Evolutionary conservation across 2,797 vertebrate genomes (phyloP), one percentile per base, ranked within the genome.

Genomic region (Falco columbarius): DNA sequence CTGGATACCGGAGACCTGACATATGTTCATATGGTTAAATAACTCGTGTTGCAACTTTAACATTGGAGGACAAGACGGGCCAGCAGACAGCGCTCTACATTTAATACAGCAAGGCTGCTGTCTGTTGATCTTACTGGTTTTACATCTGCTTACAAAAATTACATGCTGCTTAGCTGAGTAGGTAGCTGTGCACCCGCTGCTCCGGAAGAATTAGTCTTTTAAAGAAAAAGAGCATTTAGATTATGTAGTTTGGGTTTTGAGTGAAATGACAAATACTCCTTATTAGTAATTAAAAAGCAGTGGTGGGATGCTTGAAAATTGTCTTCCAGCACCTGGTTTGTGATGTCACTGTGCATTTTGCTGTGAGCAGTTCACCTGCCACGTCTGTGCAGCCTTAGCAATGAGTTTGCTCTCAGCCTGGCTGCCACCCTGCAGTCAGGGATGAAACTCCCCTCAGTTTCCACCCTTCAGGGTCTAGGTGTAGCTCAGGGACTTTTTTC

Each of bases 311-410:
- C 36, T 71, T 88, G 12, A 79, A 67, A 83, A 51, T 68, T 58
- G 32, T 29, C 26, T 51, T 63, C 24, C 32, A 16, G 21, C 86
- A 61, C 75, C 36, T 63, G 24, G 10, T 61, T 67, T 38, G 3
- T 20, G 2, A 3, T 46, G 54, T 86, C 63, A 9, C 11, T 16
- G 36, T 36, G 16, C 0, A 1, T 71, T 79, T 86, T 61, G 58
- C 49, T 46, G 15, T 49, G 49, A 89, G 86, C 46, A 49, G 10
- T 56, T 86, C 62, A 44, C 40, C 34, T 71, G 62, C 44, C 4
- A 0, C 26, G 27, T 32, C 42, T 38, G 38, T 46, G 42, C 75
- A 85, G 68, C 55, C 0, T 0, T 0, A 1, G 59, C 46, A 40
- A 5, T 52, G 72, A 63, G 46, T 75, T 83, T 81, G 55, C 61